A percentile compares a stretch with the other conserved stretches of the same genome.
Evolutionary conservation across 2,888 invertebrate genomes (phyloP).

Genomic region (Polietes domitor): DNA sequence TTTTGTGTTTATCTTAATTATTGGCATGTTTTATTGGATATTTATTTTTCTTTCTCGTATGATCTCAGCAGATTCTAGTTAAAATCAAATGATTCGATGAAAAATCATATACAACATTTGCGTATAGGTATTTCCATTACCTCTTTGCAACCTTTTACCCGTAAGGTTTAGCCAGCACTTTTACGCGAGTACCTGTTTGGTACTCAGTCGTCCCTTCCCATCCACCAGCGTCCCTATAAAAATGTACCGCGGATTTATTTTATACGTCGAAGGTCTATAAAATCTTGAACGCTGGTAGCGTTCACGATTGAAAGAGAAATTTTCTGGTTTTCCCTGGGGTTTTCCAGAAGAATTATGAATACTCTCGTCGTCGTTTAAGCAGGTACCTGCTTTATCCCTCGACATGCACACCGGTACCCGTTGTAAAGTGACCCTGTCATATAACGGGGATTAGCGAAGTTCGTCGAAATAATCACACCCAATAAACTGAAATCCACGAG

Average conservation of each 20-base stretch:
- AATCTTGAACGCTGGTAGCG: background rate
- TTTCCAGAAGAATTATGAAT: conserved; percentile 46
- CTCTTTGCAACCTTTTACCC: background rate
- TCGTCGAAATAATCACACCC: conserved; percentile 39
- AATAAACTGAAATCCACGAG: conserved; percentile 32
- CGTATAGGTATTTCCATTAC: background rate
- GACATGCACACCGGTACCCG: background rate
- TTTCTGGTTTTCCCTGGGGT: conserved; percentile 41
- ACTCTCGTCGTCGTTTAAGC: background rate
- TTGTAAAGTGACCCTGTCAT: conserved; percentile 14
- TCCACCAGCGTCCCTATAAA: conserved; percentile 4
- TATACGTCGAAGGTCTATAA: conserved; percentile 5
- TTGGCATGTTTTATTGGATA: background rate
- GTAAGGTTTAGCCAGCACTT: background rate
- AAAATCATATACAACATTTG: background rate
- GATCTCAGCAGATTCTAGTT: background rate
- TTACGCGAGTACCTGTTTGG: background rate
- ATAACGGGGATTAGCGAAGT: conserved; percentile 18
- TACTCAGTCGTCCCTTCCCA: background rate
- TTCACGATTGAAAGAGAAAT: conserved; percentile 25
- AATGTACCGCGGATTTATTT: conserved; percentile 38
- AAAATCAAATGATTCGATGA: conserved; percentile 26
- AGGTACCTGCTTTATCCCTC: conserved; percentile 24
- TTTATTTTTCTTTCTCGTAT: background rate
- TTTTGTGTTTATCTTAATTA: background rate